Evolutionary conservation across 2,888 invertebrate genomes (phyloP).

Genomic region (Meghimatium bilineatum): DNA sequence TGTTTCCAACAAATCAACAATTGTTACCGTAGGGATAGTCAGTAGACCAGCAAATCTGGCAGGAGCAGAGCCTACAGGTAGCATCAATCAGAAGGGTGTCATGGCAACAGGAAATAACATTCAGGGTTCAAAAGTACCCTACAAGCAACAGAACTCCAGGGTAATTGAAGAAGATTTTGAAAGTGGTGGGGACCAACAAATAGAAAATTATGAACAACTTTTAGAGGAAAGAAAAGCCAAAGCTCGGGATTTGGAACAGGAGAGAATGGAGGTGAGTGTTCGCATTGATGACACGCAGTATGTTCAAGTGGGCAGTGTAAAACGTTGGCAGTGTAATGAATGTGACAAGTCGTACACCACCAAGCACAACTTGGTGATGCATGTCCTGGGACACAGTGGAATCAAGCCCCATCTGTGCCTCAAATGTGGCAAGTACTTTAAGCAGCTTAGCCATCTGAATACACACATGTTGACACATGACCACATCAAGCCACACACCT

Average conservation of each 20-base stretch:
- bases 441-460: slow-evolving; percentile 76
- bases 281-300: slow-evolving; percentile 74
- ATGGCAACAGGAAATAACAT: slow-evolving; percentile 52
- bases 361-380: slow-evolving; percentile 76
- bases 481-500: slow-evolving; percentile 74
- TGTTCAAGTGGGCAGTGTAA: slow-evolving; percentile 69
- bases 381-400: slow-evolving; percentile 75
- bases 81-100: slow-evolving; percentile 55
- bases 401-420: slow-evolving; percentile 76
- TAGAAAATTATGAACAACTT: slow-evolving; percentile 51
- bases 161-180: slow-evolving; percentile 17
- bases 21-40: slow-evolving; percentile 66
- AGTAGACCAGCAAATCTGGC: slow-evolving; percentile 50
- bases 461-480: slow-evolving; percentile 77
- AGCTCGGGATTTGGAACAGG: slow-evolving; percentile 53
- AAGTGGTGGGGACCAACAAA: slow-evolving; percentile 20
- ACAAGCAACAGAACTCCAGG: slow-evolving; percentile 25
- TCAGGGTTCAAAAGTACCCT: slow-evolving; percentile 1
- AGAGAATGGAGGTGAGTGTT: slow-evolving; percentile 70
- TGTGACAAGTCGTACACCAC: slow-evolving; percentile 76
- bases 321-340: slow-evolving; percentile 74
- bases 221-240: slow-evolving; percentile 53
- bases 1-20: slow-evolving; percentile 62
- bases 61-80: slow-evolving; percentile 50
- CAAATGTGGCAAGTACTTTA: slow-evolving; percentile 76